Evolutionary conservation across 1,140 invertebrate species (phyloP).

Genomic region (Drosophila gunungcola): DNA sequence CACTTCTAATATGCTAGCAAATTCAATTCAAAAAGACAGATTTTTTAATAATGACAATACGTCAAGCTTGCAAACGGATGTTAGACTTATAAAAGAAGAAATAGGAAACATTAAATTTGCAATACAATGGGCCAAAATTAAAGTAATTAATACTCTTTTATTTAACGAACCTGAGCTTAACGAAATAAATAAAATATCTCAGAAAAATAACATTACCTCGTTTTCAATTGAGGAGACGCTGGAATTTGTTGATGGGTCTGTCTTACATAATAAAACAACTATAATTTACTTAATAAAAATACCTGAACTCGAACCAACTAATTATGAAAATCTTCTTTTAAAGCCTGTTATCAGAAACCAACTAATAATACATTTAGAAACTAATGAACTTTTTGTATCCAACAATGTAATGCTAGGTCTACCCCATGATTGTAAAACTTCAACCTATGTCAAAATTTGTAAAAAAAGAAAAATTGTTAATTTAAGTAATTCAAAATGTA

Average conservation of each 20-base stretch:
- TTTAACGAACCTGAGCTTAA: conserved; percentile 4
- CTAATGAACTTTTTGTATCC: neutral
- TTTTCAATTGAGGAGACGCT: conserved; percentile 20
- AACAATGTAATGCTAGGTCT: neutral
- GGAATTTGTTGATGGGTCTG: conserved; percentile 11
- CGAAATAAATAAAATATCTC: conserved; percentile 20
- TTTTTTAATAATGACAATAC: conserved; percentile 2
- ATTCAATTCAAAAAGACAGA: conserved; percentile 2
- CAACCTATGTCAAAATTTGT: conserved; percentile 6
- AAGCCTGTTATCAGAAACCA: conserved; percentile 1
- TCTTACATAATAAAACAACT: conserved; percentile 23
- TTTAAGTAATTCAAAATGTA: conserved; percentile 14
- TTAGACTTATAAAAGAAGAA: conserved; percentile 16
- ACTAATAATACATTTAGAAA: neutral
- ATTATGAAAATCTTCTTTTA: conserved; percentile 8
- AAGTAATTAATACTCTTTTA: conserved; percentile 18
- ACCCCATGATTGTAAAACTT: conserved; percentile 4
- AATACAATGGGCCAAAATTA: conserved; percentile 18
- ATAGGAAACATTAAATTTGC: conserved; percentile 17
- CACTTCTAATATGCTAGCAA: neutral
- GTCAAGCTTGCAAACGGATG: conserved; percentile 6
- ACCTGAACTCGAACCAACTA: conserved; percentile 6
- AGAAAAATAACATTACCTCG: conserved; percentile 11
- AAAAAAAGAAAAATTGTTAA: conserved; percentile 4
- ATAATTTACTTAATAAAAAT: conserved; percentile 26